phyloP scores from a whole-genome alignment of 2,113 vertebrate genomes.

The Calyptommatus sinebrachiatus region DNA sequence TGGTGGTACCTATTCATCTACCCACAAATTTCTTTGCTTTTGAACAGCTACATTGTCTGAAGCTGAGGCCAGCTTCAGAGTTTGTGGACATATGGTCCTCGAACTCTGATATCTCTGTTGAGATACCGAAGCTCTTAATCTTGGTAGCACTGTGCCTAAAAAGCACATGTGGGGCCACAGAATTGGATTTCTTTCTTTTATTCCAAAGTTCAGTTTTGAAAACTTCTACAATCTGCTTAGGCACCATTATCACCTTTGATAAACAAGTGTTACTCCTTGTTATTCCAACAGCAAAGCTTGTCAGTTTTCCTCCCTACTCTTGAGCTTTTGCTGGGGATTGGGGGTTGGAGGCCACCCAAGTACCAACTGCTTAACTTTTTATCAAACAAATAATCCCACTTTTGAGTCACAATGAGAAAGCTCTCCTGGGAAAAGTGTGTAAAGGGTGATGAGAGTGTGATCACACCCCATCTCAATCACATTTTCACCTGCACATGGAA shows the following conservation, averaged over 20 bases:
- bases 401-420: conserved; percentile 34
- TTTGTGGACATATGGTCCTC: no score
- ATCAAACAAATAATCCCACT: conserved; percentile 35
- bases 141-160: no score
- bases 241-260: conserved; percentile 30
- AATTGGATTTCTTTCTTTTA: background rate
- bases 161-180: no score
- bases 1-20: no score
- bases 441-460: conserved; percentile 52
- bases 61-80: no score
- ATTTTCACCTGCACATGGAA: conserved; percentile 62
- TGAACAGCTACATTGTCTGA: no score
- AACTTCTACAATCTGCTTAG: conserved; percentile 26
- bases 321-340: background rate
- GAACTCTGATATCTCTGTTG: no score
- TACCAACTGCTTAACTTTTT: conserved; percentile 33
- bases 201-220: conserved; percentile 30
- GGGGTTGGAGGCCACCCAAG: conserved; percentile 34
- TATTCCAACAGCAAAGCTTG: conserved; percentile 37
- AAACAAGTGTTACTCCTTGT: conserved; percentile 35
- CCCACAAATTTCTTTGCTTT: no score
- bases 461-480: conserved; percentile 52
- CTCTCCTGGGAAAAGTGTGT: conserved; percentile 37
- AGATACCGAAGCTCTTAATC: no score
- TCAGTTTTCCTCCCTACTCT: conserved; percentile 40